Evolutionary conservation across 2,113 vertebrate genomes (phyloP), one percentile per base, ranked within the genome.

Genomic region (Mesitornis unicolor): DNA sequence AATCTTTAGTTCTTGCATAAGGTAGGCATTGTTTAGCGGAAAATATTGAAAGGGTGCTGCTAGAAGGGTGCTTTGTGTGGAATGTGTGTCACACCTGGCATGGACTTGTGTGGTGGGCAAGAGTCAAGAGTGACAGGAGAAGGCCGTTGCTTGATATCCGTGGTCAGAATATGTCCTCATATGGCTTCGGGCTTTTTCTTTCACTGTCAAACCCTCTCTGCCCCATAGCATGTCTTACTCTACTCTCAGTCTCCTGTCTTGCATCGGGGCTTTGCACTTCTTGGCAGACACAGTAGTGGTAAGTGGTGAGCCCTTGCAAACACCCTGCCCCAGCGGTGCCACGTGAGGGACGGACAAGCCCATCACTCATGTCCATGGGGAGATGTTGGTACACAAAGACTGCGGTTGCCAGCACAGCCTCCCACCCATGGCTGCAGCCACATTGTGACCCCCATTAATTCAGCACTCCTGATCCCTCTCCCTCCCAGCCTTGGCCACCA

Each of bases 181-280:
- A 43, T 2, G 3, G 17, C 68, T 16, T 50, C 13, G 28, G 35
- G 9, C 3, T 40, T 71, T 67, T 51, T n/a, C 28, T 81, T 40
- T 60, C 36, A 26, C 28, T 18, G 24, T 31, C 38, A 53, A 16
- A 31, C 2, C 2, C 12, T 69, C 21, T 40, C 24, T 69, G 54
- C 7, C 16, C 43, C 26, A 51, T 43, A 22, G 11, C 11, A 70
- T 6, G 33, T 11, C 12, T 16, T 31, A 12, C 13, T 47, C 59
- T 2, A 0, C 8, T 68, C n/a, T 40, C n/a, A 64, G 54, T 14
- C 25, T 63, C 43, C 2, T 1, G 3, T 9, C 8, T 53, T 63
- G 5, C n/a, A 19, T 1, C 0, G 0, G 3, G 22, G 16, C 16
- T 51, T 35, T 78, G 71, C 5, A 2, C 21, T 74, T 48, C 33